Conservation (phyloP, 2,113 vertebrate genomes). For the Nettapus auritus region DNA sequence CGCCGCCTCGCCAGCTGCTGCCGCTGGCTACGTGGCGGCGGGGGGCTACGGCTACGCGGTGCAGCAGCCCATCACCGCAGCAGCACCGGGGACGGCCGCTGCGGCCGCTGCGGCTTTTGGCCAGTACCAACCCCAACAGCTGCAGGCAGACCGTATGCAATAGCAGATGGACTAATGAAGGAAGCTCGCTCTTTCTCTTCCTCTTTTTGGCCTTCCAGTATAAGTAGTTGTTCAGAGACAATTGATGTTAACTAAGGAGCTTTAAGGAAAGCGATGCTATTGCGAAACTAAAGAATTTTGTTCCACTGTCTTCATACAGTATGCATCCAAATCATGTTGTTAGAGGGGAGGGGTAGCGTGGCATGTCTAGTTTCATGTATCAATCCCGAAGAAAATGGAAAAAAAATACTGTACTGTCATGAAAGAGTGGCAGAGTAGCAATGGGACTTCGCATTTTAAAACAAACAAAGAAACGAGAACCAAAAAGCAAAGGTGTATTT, state of each 20-base stretch:
- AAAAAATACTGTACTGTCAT: constrained; percentile 46
- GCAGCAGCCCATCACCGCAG: constrained; percentile 90
- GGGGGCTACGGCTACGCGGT: constrained; percentile 93
- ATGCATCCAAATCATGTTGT: constrained; percentile 55
- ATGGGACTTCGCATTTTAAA: constrained; percentile 64
- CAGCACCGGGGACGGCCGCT: constrained; percentile 87
- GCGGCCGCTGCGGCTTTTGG: constrained; percentile 90
- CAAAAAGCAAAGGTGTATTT: constrained; percentile 63
- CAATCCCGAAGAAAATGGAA: constrained; percentile 63
- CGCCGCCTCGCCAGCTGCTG: constrained; percentile 89
- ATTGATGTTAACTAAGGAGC: constrained; percentile 68
- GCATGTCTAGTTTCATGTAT: constrained; percentile 63
- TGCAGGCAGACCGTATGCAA: constrained; percentile 98
- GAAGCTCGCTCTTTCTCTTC: constrained; percentile 56
- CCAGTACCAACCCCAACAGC: constrained; percentile 96
- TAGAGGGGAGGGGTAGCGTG: constrained; percentile 43
- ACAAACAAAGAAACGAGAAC: not conserved
- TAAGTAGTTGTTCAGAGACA: constrained; percentile 69
- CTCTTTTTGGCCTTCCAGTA: constrained; percentile 72
- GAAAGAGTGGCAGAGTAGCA: constrained; percentile 51
- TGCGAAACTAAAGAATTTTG: constrained; percentile 59
- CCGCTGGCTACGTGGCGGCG: constrained; percentile 88
- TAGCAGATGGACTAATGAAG: constrained; percentile 80
- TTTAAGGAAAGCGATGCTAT: constrained; percentile 74
- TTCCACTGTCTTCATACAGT: constrained; percentile 70